Evolutionary conservation across 1,140 invertebrate genomes (phyloP), one percentile per base, ranked within the genome.

Genomic region (Eumaeus atala): DNA sequence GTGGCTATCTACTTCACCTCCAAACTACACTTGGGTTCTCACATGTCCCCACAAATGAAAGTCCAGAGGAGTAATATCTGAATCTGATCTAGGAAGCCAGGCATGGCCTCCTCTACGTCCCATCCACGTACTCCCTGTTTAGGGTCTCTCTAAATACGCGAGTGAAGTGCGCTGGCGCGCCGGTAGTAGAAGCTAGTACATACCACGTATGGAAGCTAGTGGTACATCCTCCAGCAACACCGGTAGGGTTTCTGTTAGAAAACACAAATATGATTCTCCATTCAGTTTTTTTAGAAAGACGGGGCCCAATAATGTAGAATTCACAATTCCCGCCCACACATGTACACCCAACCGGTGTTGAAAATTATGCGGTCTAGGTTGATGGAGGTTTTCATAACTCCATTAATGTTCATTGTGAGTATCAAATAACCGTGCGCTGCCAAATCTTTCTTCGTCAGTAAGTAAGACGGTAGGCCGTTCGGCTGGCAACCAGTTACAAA

Each of bases 321-420:
- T 44, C n/a, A 42, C 48, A 49, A 54, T 59, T 44, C 40, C 40
- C 40, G n/a, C 40, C 48, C 12, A 44, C 40, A n/a, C 40, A 44
- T 44, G 9, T 14, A 44, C 40, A 44, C n/a, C 14, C 2, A 44
- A 10, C n/a, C 12, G 40, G 40, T 44, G 7, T 44, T 44, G 40
- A 10, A n/a, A n/a, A n/a, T n/a, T n/a, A n/a, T 11, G 40, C 2
- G 10, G 11, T 44, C 40, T 44, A 9, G 40, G 40, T 44, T 44
- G 8, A 44, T 16, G 21, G 21, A 6, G 21, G 21, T 28, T 28
- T 28, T 28, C 21, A 28, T 28, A 28, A 28, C 21, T 28, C 21
- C 21, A 28, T 28, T 3, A 28, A 28, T 28, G 21, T 28, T 28
- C 6, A 28, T 28, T 28, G 2, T 6, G 40, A 10, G 40, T 44